These are phyloP conservation scores for Cyanoderma ruficeps DNA, from an alignment of 2,113 vertebrate species.

Conservation along the genomic window DNA sequence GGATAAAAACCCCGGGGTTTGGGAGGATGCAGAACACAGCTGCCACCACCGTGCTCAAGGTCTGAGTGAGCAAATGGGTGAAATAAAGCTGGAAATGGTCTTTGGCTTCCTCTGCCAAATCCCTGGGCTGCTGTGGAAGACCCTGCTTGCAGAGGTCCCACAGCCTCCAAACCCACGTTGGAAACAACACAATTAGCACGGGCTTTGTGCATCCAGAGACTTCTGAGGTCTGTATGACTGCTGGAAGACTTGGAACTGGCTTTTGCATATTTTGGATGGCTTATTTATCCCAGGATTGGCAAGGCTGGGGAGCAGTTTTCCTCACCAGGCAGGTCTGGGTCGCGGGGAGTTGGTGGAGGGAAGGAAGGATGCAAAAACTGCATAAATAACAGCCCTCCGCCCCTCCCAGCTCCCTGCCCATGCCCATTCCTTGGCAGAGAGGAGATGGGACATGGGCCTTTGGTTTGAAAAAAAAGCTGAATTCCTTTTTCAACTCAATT, in stretches of 20 bases:
- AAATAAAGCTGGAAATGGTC: background rate
- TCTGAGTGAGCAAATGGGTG: background rate
- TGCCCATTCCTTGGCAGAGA: background rate
- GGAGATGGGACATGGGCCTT: background rate
- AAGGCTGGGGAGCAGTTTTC: background rate
- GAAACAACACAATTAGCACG: background rate
- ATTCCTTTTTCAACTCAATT: background rate
- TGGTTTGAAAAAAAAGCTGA: background rate
- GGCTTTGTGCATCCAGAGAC: background rate
- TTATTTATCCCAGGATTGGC: conserved; percentile 54
- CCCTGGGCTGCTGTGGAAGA: background rate
- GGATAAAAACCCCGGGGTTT: background rate
- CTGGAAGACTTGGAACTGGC: conserved; percentile 20
- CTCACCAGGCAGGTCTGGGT: conserved; percentile 50
- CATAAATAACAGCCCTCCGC: background rate
- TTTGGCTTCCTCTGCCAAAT: background rate
- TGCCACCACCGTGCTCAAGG: background rate
- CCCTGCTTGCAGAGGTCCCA: background rate
- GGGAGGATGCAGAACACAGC: background rate
- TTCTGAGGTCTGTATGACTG: background rate
- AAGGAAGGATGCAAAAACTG: conserved; percentile 50
- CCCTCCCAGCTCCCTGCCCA: background rate
- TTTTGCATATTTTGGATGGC: conserved; percentile 59
- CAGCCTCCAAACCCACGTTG: background rate
- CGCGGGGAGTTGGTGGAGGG: conserved; percentile 37